Percentiles rank a stretch among this genome's conserved stretches.
phyloP scores from a whole-genome alignment of 92 coral and sea anemone genomes.

The Siderastrea siderea region DNA sequence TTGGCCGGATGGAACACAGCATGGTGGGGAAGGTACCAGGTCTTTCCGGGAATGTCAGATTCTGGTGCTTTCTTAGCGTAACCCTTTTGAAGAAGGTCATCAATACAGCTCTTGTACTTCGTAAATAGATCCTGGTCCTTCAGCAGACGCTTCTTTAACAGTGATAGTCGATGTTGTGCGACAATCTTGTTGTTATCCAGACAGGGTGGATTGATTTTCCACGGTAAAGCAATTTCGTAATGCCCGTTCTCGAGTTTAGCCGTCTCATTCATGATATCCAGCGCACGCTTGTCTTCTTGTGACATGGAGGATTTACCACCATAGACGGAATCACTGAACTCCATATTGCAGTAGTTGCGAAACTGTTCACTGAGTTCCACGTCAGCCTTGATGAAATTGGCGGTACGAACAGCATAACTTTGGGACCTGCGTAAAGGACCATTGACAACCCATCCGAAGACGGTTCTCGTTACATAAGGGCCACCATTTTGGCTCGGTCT shows the following conservation, averaged over 20 bases:
- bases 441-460: constrained; percentile 39
- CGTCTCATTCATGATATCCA: background rate
- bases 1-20: constrained; percentile 14
- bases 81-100: constrained; percentile 30
- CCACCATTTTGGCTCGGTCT: constrained; percentile 21
- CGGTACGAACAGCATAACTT: too few relatives aligned
- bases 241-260: background rate
- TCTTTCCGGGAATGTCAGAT: background rate
- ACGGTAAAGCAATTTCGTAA: background rate
- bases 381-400: too few relatives aligned
- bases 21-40: constrained; percentile 20
- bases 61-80: constrained; percentile 17
- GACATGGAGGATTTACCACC: constrained; percentile 4
- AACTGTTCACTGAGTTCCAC: constrained; percentile 19
- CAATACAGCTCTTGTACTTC: constrained; percentile 19
- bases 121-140: background rate
- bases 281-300: constrained; percentile 8
- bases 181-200: background rate
- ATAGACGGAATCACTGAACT: background rate
- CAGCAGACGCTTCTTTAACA: background rate
- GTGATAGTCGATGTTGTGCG: constrained; percentile 10
- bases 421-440: constrained; percentile 4
- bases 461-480: background rate
- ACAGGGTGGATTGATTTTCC: background rate
- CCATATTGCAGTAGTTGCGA: constrained; percentile 4